Evolutionary conservation across 2,888 invertebrate species (phyloP), one percentile per base, ranked within the genome.

Genomic region (Petrophora chlorosata): DNA sequence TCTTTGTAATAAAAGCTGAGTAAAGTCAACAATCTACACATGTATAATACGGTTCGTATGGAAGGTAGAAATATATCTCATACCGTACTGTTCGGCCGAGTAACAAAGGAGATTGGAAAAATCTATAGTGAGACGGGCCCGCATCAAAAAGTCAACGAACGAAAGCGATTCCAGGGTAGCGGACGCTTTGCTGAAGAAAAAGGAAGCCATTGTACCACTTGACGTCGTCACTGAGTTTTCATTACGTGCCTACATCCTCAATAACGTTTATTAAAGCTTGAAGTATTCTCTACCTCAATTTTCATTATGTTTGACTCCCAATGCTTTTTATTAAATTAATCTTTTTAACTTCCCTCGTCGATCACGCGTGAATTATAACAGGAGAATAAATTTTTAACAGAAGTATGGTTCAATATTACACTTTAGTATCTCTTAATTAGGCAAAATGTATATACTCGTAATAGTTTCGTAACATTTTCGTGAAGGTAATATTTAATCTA

Each of bases 41-140:
- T 25, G 29, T 26, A 19, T 15, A 35, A 38, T n/a, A n/a, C n/a
- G 28, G 33, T 17, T 30, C 16, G 13, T 23, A 33, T 28, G 10
- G 12, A 36, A 34, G 12, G 38, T 47, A 48, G 3, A 25, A 45
- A 46, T 51, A 45, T 44, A 43, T 44, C 38, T 53, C 29, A 38
- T 17, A 39, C 23, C 19, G 43, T 41, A 50, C 47, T 49, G 50
- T 53, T 51, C 34, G 35, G 39, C 35, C 32, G 38, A 39, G 22
- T 46, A 39, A 49, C 59, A 47, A 54, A 49, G 19, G 42, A 49
- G 34, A 54, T 50, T 43, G 41, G 43, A 53, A 56, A 47, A 53
- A 48, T 45, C 36, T 26, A 42, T 53, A 32, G 35, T 13, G 19
- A 50, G 23, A 35, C 10, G 28, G 12, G 17, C 17, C 22, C 40